phyloP scores from a whole-genome alignment of 2,797 vertebrate genomes.

The Emydoidea blandingii region DNA sequence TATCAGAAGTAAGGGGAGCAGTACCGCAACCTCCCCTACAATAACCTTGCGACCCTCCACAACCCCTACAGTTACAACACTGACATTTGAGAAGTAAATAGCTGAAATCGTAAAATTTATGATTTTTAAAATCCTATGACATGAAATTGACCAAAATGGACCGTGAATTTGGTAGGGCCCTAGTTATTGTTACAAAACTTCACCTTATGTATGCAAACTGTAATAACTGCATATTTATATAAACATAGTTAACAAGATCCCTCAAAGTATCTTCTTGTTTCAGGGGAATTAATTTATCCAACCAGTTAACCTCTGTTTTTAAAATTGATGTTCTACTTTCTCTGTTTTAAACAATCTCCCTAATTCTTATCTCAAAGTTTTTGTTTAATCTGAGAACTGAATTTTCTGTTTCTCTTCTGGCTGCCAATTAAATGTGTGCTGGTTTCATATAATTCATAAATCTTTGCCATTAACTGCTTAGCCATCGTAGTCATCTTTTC shows the following conservation, averaged over 20 bases:
- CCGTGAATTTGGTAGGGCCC: too few relatives aligned
- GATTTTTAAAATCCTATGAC: too few relatives aligned
- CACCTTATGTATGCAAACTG: too few relatives aligned
- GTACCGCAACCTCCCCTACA: too few relatives aligned
- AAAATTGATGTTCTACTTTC: rapidly evolving
- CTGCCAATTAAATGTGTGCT: neutral
- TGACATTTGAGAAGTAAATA: too few relatives aligned
- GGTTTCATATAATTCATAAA: neutral
- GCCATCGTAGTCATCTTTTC: neutral
- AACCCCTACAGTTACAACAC: too few relatives aligned
- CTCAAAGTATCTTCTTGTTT: rapidly evolving
- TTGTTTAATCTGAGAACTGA: rapidly evolving
- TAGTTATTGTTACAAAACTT: too few relatives aligned
- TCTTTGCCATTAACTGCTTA: neutral
- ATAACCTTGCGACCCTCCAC: too few relatives aligned
- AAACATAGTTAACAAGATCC: neutral
- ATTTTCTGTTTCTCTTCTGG: neutral
- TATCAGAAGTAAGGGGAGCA: too few relatives aligned
- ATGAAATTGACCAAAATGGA: too few relatives aligned
- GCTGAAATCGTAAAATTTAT: too few relatives aligned
- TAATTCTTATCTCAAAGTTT: rapidly evolving
- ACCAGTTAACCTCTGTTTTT: neutral
- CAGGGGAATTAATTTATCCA: neutral
- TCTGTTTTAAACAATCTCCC: neutral
- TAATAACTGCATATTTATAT: too few relatives aligned